Base-by-base conservation (phyloP, 2,113 vertebrate species). In the Varanus komodoensis region DNA sequence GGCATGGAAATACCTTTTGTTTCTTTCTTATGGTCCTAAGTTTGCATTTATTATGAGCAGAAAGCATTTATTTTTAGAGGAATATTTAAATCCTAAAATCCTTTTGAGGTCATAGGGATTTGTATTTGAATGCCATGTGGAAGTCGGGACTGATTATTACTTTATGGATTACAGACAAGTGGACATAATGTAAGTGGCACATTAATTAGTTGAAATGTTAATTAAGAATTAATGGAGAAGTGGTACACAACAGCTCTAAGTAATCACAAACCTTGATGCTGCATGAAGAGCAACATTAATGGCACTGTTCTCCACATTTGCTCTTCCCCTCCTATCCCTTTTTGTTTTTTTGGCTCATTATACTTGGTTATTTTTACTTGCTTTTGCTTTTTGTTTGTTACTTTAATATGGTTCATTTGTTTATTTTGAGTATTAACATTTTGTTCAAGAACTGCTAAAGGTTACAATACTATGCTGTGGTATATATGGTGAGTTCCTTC, bases 201-300 rank as follows among this genome's bases (percentile, higher is more conserved):
- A 50, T 77, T 89, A 68, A 67, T 84, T 67, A 48, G 54, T 73
- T 67, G 73, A 67, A 84, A 84, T 82, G 54, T 32, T 78, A 87
- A 86, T 74, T 86, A 75, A 61, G 48, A 77, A 61, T 75, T 64
- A 77, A 89, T 68, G 78, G 88, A 89, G 44, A 84, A 68, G 88
- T 84, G 74, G 7, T 74, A 67, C 34, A 64, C 71, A 77, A 34
- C 67, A 84, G 19, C 21, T 84, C 23, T 67, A 77, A 84, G 57
- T 84, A 83, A 50, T 77, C 57, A 64, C 44, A n/a, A 84, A 78
- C 27, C 50, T 89, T 52, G 57, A 38, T 73, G 68, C 48, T 89
- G 69, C 23, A 57, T 73, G 38, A 82, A 25, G 27, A 34, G 32
- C 23, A 48, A 34, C 27, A 57, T 87, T 67, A 87, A 87, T 32